Conservation (phyloP, 2,888 invertebrate genomes). For the Dicycla oo region DNA sequence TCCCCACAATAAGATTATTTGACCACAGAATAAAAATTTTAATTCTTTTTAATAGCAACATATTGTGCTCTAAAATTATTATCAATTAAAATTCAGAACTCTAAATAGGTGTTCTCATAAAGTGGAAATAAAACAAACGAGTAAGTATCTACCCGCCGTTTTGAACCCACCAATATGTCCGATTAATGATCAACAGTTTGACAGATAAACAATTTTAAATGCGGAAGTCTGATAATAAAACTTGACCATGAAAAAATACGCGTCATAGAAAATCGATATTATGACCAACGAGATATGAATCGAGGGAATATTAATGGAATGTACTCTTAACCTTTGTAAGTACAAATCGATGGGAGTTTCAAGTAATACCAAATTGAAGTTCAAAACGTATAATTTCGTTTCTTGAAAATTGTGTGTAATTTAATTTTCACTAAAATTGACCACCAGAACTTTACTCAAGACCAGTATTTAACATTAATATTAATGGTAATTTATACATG, state of each 20-base stretch:
- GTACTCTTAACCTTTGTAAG: neutral
- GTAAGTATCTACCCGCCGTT: slow-evolving; percentile 7
- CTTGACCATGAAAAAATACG: neutral
- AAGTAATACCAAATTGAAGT: neutral
- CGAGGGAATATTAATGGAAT: neutral
- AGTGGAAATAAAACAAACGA: slow-evolving; percentile 23
- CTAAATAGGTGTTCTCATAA: slow-evolving; percentile 38
- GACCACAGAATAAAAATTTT: no score
- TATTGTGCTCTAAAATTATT: neutral
- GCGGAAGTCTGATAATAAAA: slow-evolving; percentile 3
- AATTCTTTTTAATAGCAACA: neutral
- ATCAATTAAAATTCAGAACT: neutral
- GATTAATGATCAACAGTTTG: slow-evolving; percentile 48
- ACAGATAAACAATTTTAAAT: slow-evolving; percentile 8
- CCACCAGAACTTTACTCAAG: neutral
- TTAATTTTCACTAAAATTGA: slow-evolving; percentile 19
- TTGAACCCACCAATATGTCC: slow-evolving; percentile 40
- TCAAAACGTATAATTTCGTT: slow-evolving; percentile 1
- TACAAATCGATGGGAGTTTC: neutral
- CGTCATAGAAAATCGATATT: neutral
- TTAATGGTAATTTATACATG: neutral
- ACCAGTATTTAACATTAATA: neutral
- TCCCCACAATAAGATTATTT: neutral
- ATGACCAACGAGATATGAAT: neutral
- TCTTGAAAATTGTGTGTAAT: neutral